Percentiles rank a stretch among this genome's conserved stretches.
Evolutionary conservation across 2,888 invertebrate species (phyloP).

Genomic region (Hofmannophila pseudospretella): DNA sequence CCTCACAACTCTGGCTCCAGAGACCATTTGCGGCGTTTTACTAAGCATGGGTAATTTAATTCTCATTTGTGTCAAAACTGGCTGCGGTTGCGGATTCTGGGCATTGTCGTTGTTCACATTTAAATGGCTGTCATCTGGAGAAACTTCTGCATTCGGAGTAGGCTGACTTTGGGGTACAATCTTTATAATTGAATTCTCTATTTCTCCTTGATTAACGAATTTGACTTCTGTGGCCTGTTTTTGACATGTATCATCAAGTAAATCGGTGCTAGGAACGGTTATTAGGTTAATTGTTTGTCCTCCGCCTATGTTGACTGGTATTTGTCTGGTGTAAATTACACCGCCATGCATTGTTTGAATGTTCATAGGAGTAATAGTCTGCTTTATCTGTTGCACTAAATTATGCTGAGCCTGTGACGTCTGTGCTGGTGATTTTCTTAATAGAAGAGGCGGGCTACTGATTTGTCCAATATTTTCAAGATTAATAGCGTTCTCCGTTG

Average conservation of each 20-base stretch:
- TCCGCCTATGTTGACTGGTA: constrained; percentile 79
- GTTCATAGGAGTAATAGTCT: constrained; percentile 73
- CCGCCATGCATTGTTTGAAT: constrained; percentile 81
- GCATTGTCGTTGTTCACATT: constrained; percentile 39
- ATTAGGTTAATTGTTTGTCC: constrained; percentile 79
- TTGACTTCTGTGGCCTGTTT: constrained; percentile 51
- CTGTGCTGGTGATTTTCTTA: constrained; percentile 49
- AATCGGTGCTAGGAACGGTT: constrained; percentile 69
- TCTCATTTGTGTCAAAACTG: constrained; percentile 73
- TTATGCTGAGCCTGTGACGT: constrained; percentile 49
- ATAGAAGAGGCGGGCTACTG: constrained; percentile 55
- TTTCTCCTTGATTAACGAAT: constrained; percentile 42
- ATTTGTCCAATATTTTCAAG: constrained; percentile 58
- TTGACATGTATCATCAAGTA: constrained; percentile 55
- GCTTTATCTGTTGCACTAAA: constrained; percentile 69
- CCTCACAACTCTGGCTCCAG: constrained; percentile 75
- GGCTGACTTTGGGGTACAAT: constrained; percentile 59
- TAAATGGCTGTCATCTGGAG: constrained; percentile 44
- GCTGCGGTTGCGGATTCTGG: constrained; percentile 49
- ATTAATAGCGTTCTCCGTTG: constrained; percentile 49
- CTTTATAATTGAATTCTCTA: constrained; percentile 67
- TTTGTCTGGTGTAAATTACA: constrained; percentile 85
- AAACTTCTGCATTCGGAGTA: constrained; percentile 35
- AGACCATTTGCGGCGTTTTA: constrained; percentile 74
- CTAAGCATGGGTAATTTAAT: constrained; percentile 73